Evolutionary conservation across 2,888 invertebrate genomes (phyloP).

Genomic region (Drosophila stalkeri): DNA sequence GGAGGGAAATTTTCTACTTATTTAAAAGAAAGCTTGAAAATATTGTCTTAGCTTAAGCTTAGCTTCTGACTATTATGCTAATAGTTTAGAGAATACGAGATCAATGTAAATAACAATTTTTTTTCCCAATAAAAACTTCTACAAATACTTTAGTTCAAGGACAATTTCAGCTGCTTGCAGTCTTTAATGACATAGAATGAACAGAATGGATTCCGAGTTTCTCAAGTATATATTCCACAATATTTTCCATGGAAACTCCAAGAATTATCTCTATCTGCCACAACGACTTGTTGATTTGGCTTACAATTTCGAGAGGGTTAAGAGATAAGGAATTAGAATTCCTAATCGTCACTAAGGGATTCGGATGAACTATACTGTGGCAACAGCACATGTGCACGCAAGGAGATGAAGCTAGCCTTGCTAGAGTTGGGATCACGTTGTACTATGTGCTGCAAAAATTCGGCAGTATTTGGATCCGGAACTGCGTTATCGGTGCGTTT

Average conservation of each 20-base stretch:
- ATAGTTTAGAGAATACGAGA: too few species aligned
- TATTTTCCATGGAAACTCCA: too few species aligned
- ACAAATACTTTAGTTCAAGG: background rate
- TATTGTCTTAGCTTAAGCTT: too few species aligned
- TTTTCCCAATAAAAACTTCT: background rate
- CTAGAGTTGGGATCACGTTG: constrained; percentile 5
- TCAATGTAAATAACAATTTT: background rate
- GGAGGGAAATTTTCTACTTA: background rate
- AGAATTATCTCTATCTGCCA: too few species aligned
- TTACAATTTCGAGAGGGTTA: background rate
- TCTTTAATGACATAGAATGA: background rate
- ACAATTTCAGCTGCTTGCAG: background rate
- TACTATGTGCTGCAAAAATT: constrained; percentile 6
- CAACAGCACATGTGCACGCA: background rate
- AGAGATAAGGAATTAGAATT: background rate
- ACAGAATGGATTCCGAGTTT: background rate
- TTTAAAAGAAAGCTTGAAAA: background rate
- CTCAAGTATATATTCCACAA: background rate
- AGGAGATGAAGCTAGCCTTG: constrained; percentile 20
- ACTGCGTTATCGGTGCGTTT: background rate
- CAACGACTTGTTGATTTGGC: background rate
- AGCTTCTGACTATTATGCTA: background rate
- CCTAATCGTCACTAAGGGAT: background rate
- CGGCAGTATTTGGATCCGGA: background rate
- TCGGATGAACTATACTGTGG: background rate